Conservation (phyloP, 2,888 invertebrate species). For the Sepioteuthis lessoniana region DNA sequence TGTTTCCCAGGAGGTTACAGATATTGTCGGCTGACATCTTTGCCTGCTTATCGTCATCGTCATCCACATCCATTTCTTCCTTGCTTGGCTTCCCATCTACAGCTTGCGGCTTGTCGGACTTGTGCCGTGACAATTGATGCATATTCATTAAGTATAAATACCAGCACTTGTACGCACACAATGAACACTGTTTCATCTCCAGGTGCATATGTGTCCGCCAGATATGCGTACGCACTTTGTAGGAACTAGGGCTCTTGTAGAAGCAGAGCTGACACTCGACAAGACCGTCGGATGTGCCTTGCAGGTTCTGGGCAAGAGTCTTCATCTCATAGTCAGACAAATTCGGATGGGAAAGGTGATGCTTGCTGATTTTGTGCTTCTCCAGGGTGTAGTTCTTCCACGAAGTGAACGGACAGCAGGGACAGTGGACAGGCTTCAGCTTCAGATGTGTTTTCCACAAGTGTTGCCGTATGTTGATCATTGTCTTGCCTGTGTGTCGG, state of each 20-base stretch:
- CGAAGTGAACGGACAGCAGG: conserved; percentile 39
- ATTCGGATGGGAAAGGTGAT: conserved; percentile 34
- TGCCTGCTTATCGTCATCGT: neutral
- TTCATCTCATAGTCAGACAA: conserved; percentile 43
- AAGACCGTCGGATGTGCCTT: neutral
- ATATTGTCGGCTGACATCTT: neutral
- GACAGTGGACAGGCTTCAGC: conserved; percentile 34
- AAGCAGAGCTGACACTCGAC: conserved; percentile 40
- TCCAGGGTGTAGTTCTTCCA: conserved; percentile 45
- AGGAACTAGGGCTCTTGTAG: conserved; percentile 38
- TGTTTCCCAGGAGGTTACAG: neutral
- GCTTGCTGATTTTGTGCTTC: conserved; percentile 42
- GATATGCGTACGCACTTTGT: conserved; percentile 42
- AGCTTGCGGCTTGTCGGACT: neutral
- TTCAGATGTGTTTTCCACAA: conserved; percentile 37
- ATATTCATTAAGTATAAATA: conserved; percentile 37
- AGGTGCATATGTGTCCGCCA: conserved; percentile 45
- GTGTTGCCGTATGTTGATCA: conserved; percentile 36
- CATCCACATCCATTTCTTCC: neutral
- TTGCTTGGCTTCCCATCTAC: neutral
- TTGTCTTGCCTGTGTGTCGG: neutral
- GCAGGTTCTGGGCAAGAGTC: conserved; percentile 34
- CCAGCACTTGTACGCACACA: conserved; percentile 41
- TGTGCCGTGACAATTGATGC: conserved; percentile 38
- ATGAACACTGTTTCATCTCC: conserved; percentile 24